These are phyloP conservation scores for Corythornis madagascariensis DNA, from an alignment of 2,113 vertebrate genomes.

Conservation along the genomic window DNA sequence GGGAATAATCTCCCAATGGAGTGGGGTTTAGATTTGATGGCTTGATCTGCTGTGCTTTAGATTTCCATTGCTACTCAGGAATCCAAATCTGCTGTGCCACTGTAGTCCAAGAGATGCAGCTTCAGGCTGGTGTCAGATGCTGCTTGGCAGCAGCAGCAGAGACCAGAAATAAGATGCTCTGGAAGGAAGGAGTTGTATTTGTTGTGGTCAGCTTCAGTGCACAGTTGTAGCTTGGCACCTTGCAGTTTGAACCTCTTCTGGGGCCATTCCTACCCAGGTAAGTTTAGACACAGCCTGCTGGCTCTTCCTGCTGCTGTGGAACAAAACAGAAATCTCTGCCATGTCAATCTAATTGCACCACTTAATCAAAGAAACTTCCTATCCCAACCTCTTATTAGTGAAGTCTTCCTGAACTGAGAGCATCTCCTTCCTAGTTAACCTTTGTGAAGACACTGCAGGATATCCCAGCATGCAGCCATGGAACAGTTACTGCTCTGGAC, in stretches of 20 bases:
- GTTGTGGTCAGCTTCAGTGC: background rate
- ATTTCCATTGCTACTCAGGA: background rate
- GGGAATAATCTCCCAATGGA: background rate
- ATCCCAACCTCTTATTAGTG: background rate
- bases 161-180: background rate
- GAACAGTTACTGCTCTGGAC: background rate
- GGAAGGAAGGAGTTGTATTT: no score
- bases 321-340: background rate
- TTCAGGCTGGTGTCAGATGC: background rate
- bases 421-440: background rate
- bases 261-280: accelerated
- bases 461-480: accelerated
- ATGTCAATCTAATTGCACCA: no score
- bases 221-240: background rate
- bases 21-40: background rate
- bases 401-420: background rate
- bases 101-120: background rate
- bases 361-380: background rate
- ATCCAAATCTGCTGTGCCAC: background rate
- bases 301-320: background rate
- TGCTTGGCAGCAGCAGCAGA: background rate
- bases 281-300: background rate
- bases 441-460: accelerated
- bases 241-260: background rate
- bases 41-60: background rate